Evolutionary conservation across 2,888 invertebrate species (phyloP), one percentile per base, ranked within the genome.

Genomic region (Baronia brevicornis): DNA sequence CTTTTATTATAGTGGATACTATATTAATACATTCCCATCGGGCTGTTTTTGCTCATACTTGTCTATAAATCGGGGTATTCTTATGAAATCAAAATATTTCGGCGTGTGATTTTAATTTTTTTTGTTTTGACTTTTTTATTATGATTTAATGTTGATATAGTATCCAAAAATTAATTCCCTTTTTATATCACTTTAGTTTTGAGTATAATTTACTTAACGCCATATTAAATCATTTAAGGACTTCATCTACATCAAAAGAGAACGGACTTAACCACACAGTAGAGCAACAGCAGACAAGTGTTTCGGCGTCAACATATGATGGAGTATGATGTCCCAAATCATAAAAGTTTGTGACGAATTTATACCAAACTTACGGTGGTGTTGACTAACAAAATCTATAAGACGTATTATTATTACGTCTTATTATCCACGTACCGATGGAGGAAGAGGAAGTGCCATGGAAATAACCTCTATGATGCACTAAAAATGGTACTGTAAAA

Each of bases 161-260:
- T n/a, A n/a, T n/a, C n/a, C n/a, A n/a, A n/a, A n/a, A n/a, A n/a
- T n/a, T n/a, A n/a, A n/a, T n/a, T n/a, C n/a, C n/a, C n/a, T n/a
- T n/a, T n/a, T n/a, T 3, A 5, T 19, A 12, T 28, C 1, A 6
- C n/a, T 5, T 20, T 7, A 7, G 2, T n/a, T 1, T 8, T 15
- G 5, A n/a, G 5, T 27, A 9, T 14, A 8, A 27, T n/a, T 3
- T 12, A 9, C 13, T n/a, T 14, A 9, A 21, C 5, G 11, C 3
- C 9, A 27, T 17, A 12, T 11, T 19, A 14, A n/a, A 33, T 38
- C 2, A 18, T 68, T 70, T 17, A 70, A 80, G 82, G 13, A 71
- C 58, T 9, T 79, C 82, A 2, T 80, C 82, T 2, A 64, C 69
- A 2, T 51, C 55, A 6, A 69, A 55, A 43, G 77, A 75, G 33